Evolutionary conservation across 2,797 vertebrate genomes (phyloP), one percentile per base, ranked within the genome.

Genomic region (Enoplosus armatus): DNA sequence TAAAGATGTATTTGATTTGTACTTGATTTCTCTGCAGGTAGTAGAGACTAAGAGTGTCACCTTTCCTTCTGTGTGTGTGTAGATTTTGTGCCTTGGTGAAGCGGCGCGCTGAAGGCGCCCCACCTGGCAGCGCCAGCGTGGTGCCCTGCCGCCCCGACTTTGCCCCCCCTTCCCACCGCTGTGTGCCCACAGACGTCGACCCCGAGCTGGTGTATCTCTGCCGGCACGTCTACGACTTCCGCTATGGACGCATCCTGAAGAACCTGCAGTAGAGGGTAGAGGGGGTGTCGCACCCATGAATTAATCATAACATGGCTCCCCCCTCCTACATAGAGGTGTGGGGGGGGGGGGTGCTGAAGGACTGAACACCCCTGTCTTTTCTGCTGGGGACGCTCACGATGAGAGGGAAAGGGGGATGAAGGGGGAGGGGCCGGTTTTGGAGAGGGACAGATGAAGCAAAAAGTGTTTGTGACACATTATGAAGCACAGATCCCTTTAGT

Each of bases 31-130:
- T 45, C 18, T 11, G 8, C 50, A 22, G 27, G 24, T 6, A 35
- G 14, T 29, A 53, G 9, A 65, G 2, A 56, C 16, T 31, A 20
- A 50, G 3, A 54, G 29, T 12, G 1, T 60, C 63, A 62, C n/a
- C 18, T 51, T n/a, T 47, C 1, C 16, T 3, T 10, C 27, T 70
- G 53, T 54, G 3, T 54, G 24, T 80, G 47, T 72, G 20, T 88
- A 99, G 98, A 97, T 99, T 97, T 97, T 99, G 98, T 97, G 98
- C 98, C 97, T 99, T 98, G 96, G 96, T 97, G 94, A 99, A 98
- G 95, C 97, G 97, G 90, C 96, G 96, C 81, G 94, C 96, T 0
- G 98, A 99, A 92, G 97, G 97, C 55, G 94, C 97, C 69, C 94
- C 96, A 0, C 94, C 96, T 1, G 96, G 96, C 93, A 94, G 95